Percentiles rank a stretch among this genome's conserved stretches.
Evolutionary conservation across 1,140 invertebrate species (phyloP).

Genomic region (Branchinecta lindahli): DNA sequence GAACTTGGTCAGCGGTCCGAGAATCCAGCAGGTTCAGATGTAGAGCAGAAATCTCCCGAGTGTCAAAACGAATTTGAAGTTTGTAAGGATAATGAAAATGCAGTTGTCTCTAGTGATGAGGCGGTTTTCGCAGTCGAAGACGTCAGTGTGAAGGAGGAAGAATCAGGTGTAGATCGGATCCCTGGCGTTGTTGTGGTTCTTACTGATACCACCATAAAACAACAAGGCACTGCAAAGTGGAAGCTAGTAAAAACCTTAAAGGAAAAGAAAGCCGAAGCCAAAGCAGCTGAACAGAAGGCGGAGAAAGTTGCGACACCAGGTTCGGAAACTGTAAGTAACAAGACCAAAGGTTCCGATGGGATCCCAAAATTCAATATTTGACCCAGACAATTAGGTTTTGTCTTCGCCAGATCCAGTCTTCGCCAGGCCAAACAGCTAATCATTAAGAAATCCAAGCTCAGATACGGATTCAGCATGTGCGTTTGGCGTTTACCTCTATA

Average conservation of each 20-base stretch:
- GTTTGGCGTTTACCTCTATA: no score
- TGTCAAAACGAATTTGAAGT: background rate
- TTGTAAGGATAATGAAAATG: conserved; percentile 16
- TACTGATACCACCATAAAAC: conserved; percentile 31
- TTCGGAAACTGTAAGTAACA: background rate
- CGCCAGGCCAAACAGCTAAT: no score
- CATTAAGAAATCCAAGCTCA: no score
- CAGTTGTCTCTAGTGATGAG: conserved; percentile 20
- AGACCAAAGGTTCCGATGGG: no score
- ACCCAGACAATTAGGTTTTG: no score
- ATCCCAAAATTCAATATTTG: no score
- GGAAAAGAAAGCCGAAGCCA: conserved; percentile 72
- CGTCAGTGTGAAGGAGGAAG: conserved; percentile 33
- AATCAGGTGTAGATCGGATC: conserved; percentile 27
- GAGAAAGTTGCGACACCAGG: background rate
- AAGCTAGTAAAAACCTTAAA: conserved; percentile 72
- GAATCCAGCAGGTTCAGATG: background rate
- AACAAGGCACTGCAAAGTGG: conserved; percentile 44
- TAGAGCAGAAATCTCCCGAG: conserved; percentile 6
- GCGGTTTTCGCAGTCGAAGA: conserved; percentile 28
- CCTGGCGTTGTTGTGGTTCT: conserved; percentile 31
- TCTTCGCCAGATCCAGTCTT: no score
- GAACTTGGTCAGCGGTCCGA: background rate
- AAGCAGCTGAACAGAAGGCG: conserved; percentile 27
- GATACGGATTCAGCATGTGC: no score